phyloP scores from a whole-genome alignment of 2,113 vertebrate species.

The Promerops cafer region DNA sequence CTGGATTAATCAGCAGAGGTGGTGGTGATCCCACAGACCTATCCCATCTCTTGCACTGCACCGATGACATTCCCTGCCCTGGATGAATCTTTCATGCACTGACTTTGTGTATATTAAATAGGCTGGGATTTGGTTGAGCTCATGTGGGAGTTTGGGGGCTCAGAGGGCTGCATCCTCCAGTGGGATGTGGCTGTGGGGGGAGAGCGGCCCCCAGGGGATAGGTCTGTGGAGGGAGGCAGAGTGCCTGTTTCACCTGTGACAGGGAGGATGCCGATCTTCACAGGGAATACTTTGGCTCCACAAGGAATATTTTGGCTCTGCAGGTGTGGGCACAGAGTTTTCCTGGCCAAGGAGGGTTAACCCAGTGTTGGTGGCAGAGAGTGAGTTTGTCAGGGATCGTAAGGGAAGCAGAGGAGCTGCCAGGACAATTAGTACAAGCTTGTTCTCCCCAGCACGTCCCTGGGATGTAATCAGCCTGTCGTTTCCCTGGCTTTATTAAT shows the following conservation, averaged over 20 bases:
- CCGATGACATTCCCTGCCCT: not conserved
- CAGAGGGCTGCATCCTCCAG: not conserved
- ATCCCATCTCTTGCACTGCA: not conserved
- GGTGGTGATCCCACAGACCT: not conserved
- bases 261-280: not conserved
- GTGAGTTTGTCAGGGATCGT: not conserved
- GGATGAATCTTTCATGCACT: not conserved
- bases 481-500: not conserved
- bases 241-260: not conserved
- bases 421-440: slow-evolving; percentile 27
- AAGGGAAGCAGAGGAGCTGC: not conserved
- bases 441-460: not conserved
- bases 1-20: not conserved
- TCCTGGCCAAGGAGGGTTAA: not conserved
- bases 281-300: not conserved
- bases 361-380: not conserved
- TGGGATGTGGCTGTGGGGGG: accelerated
- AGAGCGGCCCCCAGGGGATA: not conserved
- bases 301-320: not conserved
- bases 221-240: not conserved
- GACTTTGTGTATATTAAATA: not conserved
- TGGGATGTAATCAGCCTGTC: not conserved
- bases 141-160: not conserved
- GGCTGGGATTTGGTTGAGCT: not conserved
- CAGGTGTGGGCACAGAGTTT: not conserved